Evolutionary conservation across 2,888 invertebrate genomes (phyloP), one percentile per base, ranked within the genome.

Genomic region (Amphipyra tragopoginis): DNA sequence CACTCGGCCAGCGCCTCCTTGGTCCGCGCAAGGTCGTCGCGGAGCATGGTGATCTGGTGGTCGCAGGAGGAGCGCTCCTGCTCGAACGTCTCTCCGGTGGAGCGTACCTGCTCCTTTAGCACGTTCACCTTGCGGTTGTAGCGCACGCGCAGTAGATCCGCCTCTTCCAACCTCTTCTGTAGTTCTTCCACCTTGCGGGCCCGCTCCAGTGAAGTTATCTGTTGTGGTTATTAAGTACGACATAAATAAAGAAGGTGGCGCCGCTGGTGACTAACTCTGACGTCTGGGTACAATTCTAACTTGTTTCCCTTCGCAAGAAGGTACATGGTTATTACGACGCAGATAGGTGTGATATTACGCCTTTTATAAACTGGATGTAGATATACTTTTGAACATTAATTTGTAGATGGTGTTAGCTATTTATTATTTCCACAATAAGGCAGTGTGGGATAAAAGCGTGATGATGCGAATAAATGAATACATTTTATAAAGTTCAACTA

Each of bases 121-220:
- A 97, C 91, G 68, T 95, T 95, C 14, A 97, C 95, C 90, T 97
- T 97, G 64, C 97, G 95, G 81, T 96, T 96, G 89, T 97, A 97
- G 42, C 97, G 96, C 1, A 96, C 96, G 53, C 98, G 96, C 34
- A 98, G 91, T 76, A 97, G 95, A 84, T 98, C 98, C 43, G 97
- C 96, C 85, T 98, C 98, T 44, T 97, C 97, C 29, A 98, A 89
- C 72, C 97, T 96, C 85, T 97, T 97, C 75, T 98, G 97, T 2
- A 98, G 92, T 66, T 98, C 98, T 84, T 98, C 98, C 55, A 98
- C 96, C 91, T 97, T 98, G 29, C 98, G 95, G 1, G 97, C 97
- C 34, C 97, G 95, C 87, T 98, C 98, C 78, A 98, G 85, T 0
- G 98, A 97, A 14, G 97, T 97, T 80, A 98, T 97, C 98, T 98